Conservation (phyloP, 2,113 vertebrate species). For the Tauraco erythrolophus region DNA sequence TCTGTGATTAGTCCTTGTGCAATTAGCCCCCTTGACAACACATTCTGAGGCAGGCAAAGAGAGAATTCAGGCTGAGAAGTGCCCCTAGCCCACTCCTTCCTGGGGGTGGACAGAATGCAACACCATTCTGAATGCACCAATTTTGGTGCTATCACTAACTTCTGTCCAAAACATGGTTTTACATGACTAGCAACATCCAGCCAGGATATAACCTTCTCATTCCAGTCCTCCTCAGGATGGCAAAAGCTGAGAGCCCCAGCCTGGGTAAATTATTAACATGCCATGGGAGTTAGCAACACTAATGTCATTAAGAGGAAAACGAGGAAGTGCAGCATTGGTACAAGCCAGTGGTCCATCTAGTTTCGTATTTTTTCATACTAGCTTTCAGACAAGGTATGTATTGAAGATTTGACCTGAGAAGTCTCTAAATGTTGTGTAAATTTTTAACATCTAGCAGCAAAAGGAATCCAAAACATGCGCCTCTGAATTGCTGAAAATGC, state of each 20-base stretch:
- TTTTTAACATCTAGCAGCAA: neutral
- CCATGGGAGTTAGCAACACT: neutral
- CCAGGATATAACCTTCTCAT: neutral
- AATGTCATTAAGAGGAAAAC: neutral
- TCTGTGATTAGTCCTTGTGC: neutral
- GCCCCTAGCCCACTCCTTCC: neutral
- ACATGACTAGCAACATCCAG: neutral
- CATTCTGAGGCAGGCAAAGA: neutral
- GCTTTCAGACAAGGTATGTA: neutral
- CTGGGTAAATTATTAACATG: neutral
- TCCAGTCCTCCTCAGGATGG: neutral
- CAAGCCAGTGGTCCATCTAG: neutral
- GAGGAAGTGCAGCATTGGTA: neutral
- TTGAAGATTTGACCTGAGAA: neutral
- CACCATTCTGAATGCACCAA: too few relatives aligned
- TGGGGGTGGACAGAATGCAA: neutral
- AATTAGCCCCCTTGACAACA: neutral
- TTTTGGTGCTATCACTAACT: neutral
- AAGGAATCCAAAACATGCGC: neutral
- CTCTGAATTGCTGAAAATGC: conserved; percentile 21
- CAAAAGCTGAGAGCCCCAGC: neutral
- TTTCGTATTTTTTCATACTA: neutral
- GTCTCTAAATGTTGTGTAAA: neutral
- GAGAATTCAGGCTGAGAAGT: neutral
- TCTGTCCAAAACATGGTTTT: neutral